These are phyloP conservation scores for Lasioglossum malachurum DNA, from an alignment of 2,888 invertebrate species.

Conservation along the genomic window DNA sequence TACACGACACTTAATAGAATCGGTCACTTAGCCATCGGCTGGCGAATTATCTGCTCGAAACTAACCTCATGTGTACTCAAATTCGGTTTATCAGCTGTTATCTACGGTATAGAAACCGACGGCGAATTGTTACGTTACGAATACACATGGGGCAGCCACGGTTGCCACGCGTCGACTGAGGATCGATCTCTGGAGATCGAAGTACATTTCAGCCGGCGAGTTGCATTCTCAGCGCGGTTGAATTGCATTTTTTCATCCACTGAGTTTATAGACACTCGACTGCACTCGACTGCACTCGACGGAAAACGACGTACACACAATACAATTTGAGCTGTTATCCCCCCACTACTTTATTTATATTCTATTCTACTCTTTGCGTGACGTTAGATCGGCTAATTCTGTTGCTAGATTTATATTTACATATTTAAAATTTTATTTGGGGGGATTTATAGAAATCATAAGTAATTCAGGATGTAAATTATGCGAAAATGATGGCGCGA, in stretches of 20 bases:
- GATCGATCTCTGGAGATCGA: slow-evolving; percentile 49
- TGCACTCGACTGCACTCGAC: neutral
- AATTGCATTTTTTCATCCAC: slow-evolving; percentile 3
- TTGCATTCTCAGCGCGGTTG: slow-evolving; percentile 21
- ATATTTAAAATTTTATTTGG: neutral
- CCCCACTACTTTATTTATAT: too few relatives aligned
- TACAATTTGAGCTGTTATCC: neutral
- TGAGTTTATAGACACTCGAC: neutral
- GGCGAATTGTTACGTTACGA: slow-evolving; percentile 2
- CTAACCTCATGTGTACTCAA: slow-evolving; percentile 52
- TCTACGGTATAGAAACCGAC: slow-evolving; percentile 13
- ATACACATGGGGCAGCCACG: slow-evolving; percentile 24
- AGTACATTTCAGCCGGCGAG: slow-evolving; percentile 18
- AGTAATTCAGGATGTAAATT: neutral
- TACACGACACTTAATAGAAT: slow-evolving; percentile 16
- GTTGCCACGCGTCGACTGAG: slow-evolving; percentile 58
- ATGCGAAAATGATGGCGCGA: neutral
- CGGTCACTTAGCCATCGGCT: slow-evolving; percentile 27
- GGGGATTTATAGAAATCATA: neutral
- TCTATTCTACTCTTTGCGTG: neutral
- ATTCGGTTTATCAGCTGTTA: slow-evolving; percentile 54
- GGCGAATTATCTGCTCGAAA: slow-evolving; percentile 37
- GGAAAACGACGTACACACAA: too few relatives aligned
- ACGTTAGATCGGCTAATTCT: neutral
- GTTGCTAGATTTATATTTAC: neutral